Conservation (phyloP, 2,888 invertebrate genomes). For the Lepidonotus clava region DNA sequence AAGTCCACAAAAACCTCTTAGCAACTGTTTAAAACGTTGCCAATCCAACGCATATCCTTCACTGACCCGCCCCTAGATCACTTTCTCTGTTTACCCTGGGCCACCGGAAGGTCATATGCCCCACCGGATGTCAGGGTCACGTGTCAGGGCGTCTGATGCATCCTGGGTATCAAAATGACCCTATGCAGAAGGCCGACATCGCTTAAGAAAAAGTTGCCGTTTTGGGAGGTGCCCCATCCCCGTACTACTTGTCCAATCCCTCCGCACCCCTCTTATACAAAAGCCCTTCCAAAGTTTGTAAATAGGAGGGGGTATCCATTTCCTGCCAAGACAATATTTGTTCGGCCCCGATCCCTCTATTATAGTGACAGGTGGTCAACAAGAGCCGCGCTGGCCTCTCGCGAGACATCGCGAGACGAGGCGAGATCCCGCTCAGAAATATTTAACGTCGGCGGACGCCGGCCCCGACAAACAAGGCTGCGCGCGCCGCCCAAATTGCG, state of each 20-base stretch:
- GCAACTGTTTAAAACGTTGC: not conserved
- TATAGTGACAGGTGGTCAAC: conserved; percentile 45
- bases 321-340: conserved; percentile 14
- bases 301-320: conserved; percentile 11
- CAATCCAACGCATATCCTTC: not conserved
- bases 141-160: not conserved
- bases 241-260: not conserved
- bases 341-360: conserved; percentile 22
- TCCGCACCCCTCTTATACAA: not conserved
- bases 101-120: not conserved
- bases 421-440: conserved; percentile 12
- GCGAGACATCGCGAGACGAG: not conserved
- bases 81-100: not conserved
- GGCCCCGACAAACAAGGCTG: not conserved
- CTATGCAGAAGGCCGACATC: not conserved
- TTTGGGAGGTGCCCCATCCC: not conserved
- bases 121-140: conserved; percentile 48
- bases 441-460: conserved; percentile 31
- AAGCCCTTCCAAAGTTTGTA: not conserved
- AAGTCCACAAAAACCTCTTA: not conserved
- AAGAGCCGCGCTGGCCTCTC: conserved; percentile 3
- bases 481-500: conserved; percentile 23
- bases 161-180: not conserved
- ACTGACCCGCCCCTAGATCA: not conserved
- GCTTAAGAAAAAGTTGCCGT: conserved; percentile 21